These are phyloP conservation scores for Tachysurus vachellii DNA, from an alignment of 2,113 vertebrate genomes.

Conservation along the genomic window DNA sequence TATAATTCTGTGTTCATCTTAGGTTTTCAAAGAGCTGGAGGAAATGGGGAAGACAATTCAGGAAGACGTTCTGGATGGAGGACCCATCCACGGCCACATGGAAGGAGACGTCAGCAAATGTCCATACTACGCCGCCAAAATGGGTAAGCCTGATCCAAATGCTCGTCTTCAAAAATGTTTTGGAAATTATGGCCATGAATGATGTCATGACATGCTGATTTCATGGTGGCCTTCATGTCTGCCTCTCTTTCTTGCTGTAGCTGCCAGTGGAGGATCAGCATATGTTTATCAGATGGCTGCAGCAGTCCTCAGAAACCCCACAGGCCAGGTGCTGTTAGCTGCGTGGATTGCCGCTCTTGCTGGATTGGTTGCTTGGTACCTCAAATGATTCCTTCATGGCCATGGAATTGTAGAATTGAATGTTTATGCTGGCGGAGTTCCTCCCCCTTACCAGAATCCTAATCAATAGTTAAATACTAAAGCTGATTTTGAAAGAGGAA, in stretches of 20 bases:
- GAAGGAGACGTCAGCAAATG: slow-evolving; percentile 88
- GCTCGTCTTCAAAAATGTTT: background rate
- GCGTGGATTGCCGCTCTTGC: slow-evolving; percentile 79
- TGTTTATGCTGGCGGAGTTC: background rate
- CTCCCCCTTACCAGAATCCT: background rate
- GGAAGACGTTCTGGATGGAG: slow-evolving; percentile 76
- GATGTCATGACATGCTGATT: background rate
- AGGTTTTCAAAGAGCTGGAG: slow-evolving; percentile 94
- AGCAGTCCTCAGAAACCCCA: slow-evolving; percentile 76
- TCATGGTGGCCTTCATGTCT: background rate
- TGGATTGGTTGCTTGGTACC: slow-evolving; percentile 85
- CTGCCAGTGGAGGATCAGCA: slow-evolving; percentile 67
- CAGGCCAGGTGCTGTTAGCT: slow-evolving; percentile 82
- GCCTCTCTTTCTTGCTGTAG: slow-evolving; percentile 48
- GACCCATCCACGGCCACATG: slow-evolving; percentile 74
- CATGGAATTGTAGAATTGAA: background rate
- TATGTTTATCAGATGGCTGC: slow-evolving; percentile 72
- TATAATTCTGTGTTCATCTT: background rate
- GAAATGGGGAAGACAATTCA: slow-evolving; percentile 76
- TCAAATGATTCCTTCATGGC: slow-evolving; percentile 75
- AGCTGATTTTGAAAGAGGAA: background rate
- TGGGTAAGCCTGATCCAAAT: slow-evolving; percentile 65
- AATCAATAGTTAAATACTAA: background rate
- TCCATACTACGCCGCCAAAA: slow-evolving; percentile 84
- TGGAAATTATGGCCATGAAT: background rate